These are phyloP conservation scores for Mus spretus DNA, from an alignment of 2,797 vertebrate genomes.

Conservation along the genomic window DNA sequence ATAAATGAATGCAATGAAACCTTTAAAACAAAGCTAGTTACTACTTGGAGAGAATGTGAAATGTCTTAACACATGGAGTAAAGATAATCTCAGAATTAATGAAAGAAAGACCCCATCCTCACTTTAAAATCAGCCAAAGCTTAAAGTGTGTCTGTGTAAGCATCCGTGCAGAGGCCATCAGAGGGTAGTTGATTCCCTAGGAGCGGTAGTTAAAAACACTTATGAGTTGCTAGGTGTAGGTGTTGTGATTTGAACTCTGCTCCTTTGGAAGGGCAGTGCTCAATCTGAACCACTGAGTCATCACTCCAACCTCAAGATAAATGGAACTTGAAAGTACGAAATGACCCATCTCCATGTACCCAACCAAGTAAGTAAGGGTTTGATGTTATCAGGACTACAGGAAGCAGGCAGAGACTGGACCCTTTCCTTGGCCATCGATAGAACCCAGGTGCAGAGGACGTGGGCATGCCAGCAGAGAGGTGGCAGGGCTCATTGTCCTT, in stretches of 20 bases:
- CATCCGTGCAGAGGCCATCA: not conserved
- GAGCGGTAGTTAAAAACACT: no score
- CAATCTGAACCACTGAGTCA: not conserved
- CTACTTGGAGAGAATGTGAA: slow-evolving; percentile 29
- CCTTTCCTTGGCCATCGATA: not conserved
- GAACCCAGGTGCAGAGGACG: not conserved
- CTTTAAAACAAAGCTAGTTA: not conserved
- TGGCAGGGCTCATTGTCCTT: not conserved
- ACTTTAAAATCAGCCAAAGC: slow-evolving; percentile 29
- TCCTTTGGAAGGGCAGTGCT: not conserved
- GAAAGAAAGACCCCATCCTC: not conserved
- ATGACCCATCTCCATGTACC: not conserved
- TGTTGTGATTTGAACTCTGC: not conserved
- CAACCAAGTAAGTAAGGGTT: not conserved
- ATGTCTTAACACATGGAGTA: not conserved
- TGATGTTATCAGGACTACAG: not conserved
- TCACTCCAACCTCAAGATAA: not conserved
- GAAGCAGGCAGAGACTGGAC: not conserved
- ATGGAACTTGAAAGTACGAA: not conserved
- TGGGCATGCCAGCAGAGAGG: not conserved
- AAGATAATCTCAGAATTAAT: slow-evolving; percentile 29
- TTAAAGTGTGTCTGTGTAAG: not conserved
- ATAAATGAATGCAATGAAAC: not conserved
- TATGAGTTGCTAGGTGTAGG: not conserved
- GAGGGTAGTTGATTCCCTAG: not conserved